These are phyloP conservation scores for Cephus sareptanus DNA, from an alignment of 2,888 invertebrate genomes.

Conservation along the genomic window DNA sequence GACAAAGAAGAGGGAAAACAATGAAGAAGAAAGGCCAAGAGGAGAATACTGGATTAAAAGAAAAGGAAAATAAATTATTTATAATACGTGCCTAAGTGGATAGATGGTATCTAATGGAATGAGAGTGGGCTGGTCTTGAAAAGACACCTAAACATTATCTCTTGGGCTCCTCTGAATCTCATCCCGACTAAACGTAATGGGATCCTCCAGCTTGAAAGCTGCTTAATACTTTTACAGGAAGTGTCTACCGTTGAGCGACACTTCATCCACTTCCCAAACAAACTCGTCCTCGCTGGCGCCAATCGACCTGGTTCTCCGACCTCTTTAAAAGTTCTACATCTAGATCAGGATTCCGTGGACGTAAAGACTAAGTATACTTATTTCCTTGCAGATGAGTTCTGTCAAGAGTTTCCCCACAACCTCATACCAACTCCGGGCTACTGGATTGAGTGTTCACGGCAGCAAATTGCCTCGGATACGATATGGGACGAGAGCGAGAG, in stretches of 20 bases:
- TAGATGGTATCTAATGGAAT: slow-evolving; percentile 3
- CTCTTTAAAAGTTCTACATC: neutral
- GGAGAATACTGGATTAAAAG: neutral
- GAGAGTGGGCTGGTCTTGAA: neutral
- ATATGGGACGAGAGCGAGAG: slow-evolving; percentile 91
- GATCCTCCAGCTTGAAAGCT: neutral
- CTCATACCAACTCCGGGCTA: slow-evolving; percentile 92
- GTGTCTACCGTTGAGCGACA: neutral
- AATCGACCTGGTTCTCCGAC: neutral
- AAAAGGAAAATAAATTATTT: slow-evolving; percentile 33
- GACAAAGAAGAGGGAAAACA: slow-evolving; percentile 7
- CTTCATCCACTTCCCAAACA: neutral
- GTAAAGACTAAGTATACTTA: neutral
- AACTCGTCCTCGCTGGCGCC: neutral
- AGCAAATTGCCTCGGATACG: slow-evolving; percentile 84
- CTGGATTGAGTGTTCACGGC: slow-evolving; percentile 96
- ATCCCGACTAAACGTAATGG: neutral
- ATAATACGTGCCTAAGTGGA: slow-evolving; percentile 46
- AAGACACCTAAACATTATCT: slow-evolving; percentile 1
- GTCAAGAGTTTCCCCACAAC: slow-evolving; percentile 92
- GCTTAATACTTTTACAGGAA: neutral
- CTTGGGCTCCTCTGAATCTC: slow-evolving; percentile 15
- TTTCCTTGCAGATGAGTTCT: slow-evolving; percentile 83
- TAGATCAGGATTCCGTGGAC: neutral
- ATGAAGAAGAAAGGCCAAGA: neutral